These are phyloP conservation scores for Enhydra lutris DNA, from an alignment of 2,113 vertebrate genomes.

Conservation along the genomic window DNA sequence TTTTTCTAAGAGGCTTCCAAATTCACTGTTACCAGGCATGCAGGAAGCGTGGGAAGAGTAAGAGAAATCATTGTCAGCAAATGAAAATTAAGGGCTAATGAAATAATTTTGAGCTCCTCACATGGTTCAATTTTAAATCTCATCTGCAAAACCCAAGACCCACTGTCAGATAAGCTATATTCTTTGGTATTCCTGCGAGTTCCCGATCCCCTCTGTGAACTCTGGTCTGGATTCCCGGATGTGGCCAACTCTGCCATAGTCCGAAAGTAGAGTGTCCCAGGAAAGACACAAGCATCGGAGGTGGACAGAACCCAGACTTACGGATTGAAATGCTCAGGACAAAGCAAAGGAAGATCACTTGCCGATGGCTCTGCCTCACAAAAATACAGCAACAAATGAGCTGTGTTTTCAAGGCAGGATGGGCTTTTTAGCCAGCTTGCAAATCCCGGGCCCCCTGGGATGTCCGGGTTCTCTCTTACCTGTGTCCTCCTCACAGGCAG, in stretches of 20 bases:
- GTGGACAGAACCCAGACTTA: constrained; percentile 55
- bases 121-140: background rate
- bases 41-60: background rate
- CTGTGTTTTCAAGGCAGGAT: background rate
- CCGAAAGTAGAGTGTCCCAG: constrained; percentile 20
- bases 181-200: background rate
- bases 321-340: background rate
- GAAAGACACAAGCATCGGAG: constrained; percentile 1
- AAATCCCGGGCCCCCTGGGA: background rate
- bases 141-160: background rate
- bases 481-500: background rate
- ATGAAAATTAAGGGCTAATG: background rate
- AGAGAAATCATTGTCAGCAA: constrained; percentile 9
- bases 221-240: background rate
- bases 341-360: constrained; percentile 54
- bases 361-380: background rate
- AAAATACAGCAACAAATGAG: background rate
- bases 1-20: background rate
- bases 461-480: background rate
- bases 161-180: background rate
- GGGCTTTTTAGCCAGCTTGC: constrained; percentile 10
- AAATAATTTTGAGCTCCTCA: background rate
- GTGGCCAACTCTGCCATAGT: background rate
- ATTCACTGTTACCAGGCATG: background rate
- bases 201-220: constrained; percentile 39